These are phyloP conservation scores for Corvus hawaiiensis DNA, from an alignment of 2,113 vertebrate species.

Conservation along the genomic window DNA sequence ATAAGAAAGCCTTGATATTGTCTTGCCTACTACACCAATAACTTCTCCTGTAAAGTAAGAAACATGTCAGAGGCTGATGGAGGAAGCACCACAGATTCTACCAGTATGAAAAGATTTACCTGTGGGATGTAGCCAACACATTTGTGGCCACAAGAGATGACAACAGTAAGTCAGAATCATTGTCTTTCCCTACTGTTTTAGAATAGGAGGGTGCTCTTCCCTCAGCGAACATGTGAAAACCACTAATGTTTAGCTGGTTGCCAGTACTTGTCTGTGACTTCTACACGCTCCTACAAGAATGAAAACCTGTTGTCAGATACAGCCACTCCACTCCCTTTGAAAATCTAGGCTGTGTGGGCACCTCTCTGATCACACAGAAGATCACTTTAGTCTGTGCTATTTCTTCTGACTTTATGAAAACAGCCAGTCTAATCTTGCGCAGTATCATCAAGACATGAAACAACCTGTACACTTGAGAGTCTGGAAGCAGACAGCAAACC, in stretches of 20 bases:
- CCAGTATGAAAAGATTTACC: background rate
- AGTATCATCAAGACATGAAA: background rate
- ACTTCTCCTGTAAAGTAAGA: background rate
- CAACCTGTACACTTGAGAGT: background rate
- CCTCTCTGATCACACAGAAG: background rate
- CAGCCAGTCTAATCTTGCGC: background rate
- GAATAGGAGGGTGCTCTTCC: background rate
- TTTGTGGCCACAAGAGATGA: background rate
- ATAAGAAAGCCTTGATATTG: background rate
- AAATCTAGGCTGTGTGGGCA: background rate
- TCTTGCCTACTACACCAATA: background rate
- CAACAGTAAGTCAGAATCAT: background rate
- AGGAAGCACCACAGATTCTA: background rate
- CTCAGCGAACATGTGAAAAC: background rate
- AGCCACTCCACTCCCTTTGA: background rate
- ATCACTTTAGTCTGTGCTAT: background rate
- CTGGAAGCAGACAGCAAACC: background rate
- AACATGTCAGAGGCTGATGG: background rate
- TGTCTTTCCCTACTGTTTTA: background rate
- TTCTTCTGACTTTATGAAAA: background rate
- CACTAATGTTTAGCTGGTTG: background rate
- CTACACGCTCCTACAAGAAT: background rate
- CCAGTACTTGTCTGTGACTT: background rate
- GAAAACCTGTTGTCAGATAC: background rate
- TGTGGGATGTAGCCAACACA: background rate